Base-by-base conservation (phyloP, 2,797 vertebrate genomes). In the Manis crassicaudata region DNA sequence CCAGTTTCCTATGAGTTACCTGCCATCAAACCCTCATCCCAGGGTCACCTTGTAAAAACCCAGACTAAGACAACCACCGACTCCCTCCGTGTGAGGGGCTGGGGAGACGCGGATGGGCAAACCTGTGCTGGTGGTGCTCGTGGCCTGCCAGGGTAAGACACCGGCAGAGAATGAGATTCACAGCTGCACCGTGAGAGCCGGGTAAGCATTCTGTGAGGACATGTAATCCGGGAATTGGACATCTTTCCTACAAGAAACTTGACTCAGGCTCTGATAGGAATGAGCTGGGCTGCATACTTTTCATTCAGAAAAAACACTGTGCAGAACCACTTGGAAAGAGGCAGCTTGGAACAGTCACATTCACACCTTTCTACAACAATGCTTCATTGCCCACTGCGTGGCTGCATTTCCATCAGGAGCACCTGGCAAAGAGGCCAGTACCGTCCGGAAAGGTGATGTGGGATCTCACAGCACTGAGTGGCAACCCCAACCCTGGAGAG, bases 381-480 rank as follows among this genome's bases (percentile, higher is more conserved):
- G 3, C 70, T 32, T 5, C 23, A 0, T 70, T 6, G 29, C 37
- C 29, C 6, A 3, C 3, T 27, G 2, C 54, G 5, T 11, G 1
- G 29, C 46, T 32, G 18, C 40, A 3, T 10, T 16, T 16, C 73
- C 58, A 4, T 35, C 50, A 29, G n/a, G 40, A 25, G 18, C 73
- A 8, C 0, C 0, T 3, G 56, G 9, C 56, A 27, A 7, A 68
- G 62, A 29, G 7, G 0, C 3, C 2, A 27, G 12, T 1, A 13
- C 0, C 16, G 56, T 29, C 54, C 35, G 7, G 37, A 18, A 63
- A 75, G 58, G 72, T 2, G 2, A 0, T 11, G 9, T 2, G 18
- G 87, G 21, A 21, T 7, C 63, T 60, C 79, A 25, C 13, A 13
- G 43, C 50, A 5, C 3, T 6, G 17, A 18, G 8, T 9, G 35